Evolutionary conservation across 2,888 invertebrate species (phyloP).

Genomic region (Amiota mariae): DNA sequence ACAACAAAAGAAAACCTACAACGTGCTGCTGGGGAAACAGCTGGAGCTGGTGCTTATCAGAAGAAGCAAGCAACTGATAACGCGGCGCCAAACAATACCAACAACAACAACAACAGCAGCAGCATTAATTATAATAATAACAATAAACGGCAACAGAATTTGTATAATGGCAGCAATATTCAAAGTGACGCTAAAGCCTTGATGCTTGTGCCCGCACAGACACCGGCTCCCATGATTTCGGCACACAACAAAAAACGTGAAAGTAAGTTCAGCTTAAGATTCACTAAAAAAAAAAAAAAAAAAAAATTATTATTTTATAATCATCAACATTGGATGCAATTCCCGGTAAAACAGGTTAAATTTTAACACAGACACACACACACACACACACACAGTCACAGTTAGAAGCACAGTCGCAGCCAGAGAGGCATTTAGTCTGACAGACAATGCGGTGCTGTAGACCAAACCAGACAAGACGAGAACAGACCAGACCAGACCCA

Average conservation of each 20-base stretch:
- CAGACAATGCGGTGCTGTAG: no score
- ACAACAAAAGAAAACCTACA: slow-evolving; percentile 29
- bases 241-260: slow-evolving; percentile 54
- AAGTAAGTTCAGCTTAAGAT: slow-evolving; percentile 52
- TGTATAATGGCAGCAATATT: slow-evolving; percentile 37
- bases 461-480: no score
- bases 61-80: slow-evolving; percentile 40
- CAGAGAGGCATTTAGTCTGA: not conserved
- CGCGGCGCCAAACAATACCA: slow-evolving; percentile 55
- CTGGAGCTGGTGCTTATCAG: slow-evolving; percentile 63
- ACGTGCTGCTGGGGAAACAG: slow-evolving; percentile 51
- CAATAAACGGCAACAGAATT: slow-evolving; percentile 34
- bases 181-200: slow-evolving; percentile 30
- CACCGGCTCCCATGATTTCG: slow-evolving; percentile 42
- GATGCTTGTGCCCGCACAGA: slow-evolving; percentile 33
- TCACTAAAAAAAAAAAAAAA: slow-evolving; percentile 9
- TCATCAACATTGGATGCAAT: no score
- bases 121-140: slow-evolving; percentile 23
- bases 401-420: not conserved
- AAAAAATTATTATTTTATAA: no score
- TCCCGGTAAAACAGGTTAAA: not conserved
- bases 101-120: slow-evolving; percentile 50
- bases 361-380: slow-evolving; percentile 28
- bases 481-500: no score
- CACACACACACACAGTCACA: no score